These are phyloP conservation scores for Psylliodes chrysocephalus DNA, from an alignment of 2,888 invertebrate species.

Conservation along the genomic window DNA sequence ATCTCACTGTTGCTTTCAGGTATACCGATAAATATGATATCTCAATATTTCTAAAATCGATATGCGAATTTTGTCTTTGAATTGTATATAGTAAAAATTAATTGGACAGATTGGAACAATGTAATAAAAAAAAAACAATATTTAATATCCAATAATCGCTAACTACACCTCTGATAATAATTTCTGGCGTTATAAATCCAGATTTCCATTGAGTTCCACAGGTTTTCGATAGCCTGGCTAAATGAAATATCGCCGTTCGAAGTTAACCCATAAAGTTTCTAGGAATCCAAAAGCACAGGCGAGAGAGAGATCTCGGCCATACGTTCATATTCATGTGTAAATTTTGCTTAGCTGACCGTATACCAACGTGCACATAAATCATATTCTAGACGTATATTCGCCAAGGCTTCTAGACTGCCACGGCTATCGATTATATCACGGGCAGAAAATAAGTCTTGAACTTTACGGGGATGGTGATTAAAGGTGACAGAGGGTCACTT, in stretches of 20 bases:
- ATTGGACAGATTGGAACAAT: too few relatives aligned
- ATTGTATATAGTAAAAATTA: too few relatives aligned
- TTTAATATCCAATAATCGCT: too few relatives aligned
- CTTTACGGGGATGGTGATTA: conserved; percentile 6
- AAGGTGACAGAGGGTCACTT: conserved; percentile 1
- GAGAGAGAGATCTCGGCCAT: not conserved
- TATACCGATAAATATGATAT: too few relatives aligned
- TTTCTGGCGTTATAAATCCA: not conserved
- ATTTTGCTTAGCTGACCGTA: conserved; percentile 21
- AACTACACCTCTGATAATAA: not conserved
- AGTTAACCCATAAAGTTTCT: conserved; percentile 10
- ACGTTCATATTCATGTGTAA: conserved; percentile 21
- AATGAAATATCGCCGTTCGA: conserved; percentile 7
- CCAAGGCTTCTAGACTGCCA: not conserved
- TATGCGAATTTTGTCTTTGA: too few relatives aligned
- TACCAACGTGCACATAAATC: conserved; percentile 9
- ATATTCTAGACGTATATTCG: conserved; percentile 15
- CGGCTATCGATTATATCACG: conserved; percentile 9
- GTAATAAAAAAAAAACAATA: too few relatives aligned
- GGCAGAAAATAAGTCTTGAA: conserved; percentile 13
- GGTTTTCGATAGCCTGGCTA: conserved; percentile 1
- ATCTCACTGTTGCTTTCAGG: too few relatives aligned
- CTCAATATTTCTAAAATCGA: too few relatives aligned
- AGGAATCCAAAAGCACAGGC: conserved; percentile 1
- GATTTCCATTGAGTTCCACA: not conserved